Evolutionary conservation across 1,140 invertebrate genomes (phyloP).

Genomic region (Himalopsyche phryganea): DNA sequence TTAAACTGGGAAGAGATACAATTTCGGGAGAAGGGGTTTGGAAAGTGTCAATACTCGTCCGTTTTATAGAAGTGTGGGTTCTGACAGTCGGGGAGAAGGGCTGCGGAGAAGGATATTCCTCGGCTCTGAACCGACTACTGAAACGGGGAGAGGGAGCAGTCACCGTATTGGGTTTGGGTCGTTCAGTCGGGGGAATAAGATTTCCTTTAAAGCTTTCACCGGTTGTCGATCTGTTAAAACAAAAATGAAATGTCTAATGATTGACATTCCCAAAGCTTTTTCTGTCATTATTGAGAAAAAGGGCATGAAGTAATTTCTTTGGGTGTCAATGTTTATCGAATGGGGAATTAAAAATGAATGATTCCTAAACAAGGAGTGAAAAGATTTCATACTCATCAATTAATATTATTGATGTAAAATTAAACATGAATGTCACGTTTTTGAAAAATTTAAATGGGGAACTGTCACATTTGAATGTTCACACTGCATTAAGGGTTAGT

Average conservation of each 20-base stretch:
- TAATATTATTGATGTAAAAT: too few species aligned
- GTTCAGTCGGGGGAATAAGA: conserved; percentile 38
- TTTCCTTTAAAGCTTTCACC: conserved; percentile 48
- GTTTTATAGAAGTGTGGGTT: background rate
- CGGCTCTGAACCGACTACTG: conserved; percentile 36
- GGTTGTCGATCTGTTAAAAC: conserved; percentile 54
- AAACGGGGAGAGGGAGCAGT: conserved; percentile 30
- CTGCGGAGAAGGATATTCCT: conserved; percentile 45
- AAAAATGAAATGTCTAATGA: conserved; percentile 51
- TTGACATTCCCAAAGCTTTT: conserved; percentile 6
- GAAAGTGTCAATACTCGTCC: background rate
- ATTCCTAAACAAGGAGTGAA: too few species aligned
- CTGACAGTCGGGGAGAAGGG: conserved; percentile 38
- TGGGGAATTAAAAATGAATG: too few species aligned
- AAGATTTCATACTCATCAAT: too few species aligned
- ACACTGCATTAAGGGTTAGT: too few species aligned
- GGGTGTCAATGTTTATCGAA: too few species aligned
- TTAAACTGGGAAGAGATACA: conserved; percentile 1
- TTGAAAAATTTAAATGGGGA: too few species aligned
- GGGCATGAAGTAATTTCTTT: too few species aligned
- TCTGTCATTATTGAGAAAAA: too few species aligned
- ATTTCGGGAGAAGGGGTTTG: background rate
- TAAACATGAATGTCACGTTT: too few species aligned
- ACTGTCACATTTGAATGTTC: too few species aligned
- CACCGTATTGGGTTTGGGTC: conserved; percentile 36